Evolutionary conservation across 1,140 invertebrate genomes (phyloP).

Genomic region (Diabrotica undecimpunctata): DNA sequence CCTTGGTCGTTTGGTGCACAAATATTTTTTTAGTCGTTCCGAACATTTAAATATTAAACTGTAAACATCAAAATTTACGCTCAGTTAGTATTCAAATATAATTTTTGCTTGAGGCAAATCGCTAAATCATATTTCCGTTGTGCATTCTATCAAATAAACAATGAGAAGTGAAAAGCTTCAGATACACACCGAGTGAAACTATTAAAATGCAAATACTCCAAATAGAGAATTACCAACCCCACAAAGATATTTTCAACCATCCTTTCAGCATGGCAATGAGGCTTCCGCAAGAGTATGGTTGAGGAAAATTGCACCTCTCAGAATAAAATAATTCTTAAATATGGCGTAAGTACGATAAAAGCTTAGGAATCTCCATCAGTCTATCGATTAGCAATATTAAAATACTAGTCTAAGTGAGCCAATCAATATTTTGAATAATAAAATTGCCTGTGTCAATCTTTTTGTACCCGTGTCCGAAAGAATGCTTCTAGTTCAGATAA

Average conservation of each 20-base stretch:
- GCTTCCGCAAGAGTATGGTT: neutral
- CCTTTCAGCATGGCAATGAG: conserved; percentile 13
- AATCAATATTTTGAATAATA: too few relatives aligned
- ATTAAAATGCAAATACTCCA: conserved; percentile 46
- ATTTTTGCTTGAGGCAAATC: neutral
- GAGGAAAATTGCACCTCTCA: neutral
- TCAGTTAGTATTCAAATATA: conserved; percentile 3
- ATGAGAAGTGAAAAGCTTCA: conserved; percentile 31
- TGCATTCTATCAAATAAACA: conserved; percentile 33
- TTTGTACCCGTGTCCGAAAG: too few relatives aligned
- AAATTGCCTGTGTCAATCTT: too few relatives aligned
- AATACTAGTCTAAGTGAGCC: too few relatives aligned
- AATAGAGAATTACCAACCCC: conserved; percentile 26
- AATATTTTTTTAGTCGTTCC: too few relatives aligned
- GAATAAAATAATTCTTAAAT: neutral
- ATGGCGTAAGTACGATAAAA: too few relatives aligned
- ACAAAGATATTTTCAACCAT: conserved; percentile 21
- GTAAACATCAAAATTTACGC: neutral
- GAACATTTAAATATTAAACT: too few relatives aligned
- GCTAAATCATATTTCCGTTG: conserved; percentile 2
- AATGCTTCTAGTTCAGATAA: too few relatives aligned
- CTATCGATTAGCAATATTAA: too few relatives aligned
- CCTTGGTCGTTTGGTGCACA: too few relatives aligned
- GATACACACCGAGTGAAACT: conserved; percentile 35
- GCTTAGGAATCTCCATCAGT: too few relatives aligned